Evolutionary conservation across 2,888 invertebrate genomes (phyloP).

Genomic region (Blera fallax): DNA sequence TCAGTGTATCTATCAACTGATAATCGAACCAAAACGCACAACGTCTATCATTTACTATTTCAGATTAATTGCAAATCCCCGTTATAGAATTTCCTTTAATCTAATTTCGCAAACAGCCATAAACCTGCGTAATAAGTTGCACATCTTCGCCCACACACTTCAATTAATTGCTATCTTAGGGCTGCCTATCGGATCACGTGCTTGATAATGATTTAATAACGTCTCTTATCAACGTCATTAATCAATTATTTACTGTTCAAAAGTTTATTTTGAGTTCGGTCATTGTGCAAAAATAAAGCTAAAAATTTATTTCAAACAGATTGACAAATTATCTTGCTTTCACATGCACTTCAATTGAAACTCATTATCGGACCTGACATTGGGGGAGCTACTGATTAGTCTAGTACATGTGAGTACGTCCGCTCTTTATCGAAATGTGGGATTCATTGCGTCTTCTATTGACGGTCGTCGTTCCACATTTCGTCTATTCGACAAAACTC

Average conservation of each 20-base stretch:
- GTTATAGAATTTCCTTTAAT: neutral
- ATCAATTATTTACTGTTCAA: conserved; percentile 15
- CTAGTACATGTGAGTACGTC: neutral
- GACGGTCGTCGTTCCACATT: neutral
- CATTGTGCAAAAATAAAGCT: conserved; percentile 26
- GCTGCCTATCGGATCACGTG: neutral
- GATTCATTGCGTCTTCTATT: neutral
- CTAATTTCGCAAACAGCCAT: neutral
- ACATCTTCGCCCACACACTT: neutral
- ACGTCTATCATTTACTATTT: no score
- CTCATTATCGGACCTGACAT: conserved; percentile 47
- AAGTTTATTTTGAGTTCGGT: conserved; percentile 7
- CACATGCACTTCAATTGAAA: conserved; percentile 66
- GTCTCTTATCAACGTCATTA: conserved; percentile 15
- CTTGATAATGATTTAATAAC: neutral
- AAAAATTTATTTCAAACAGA: conserved; percentile 35
- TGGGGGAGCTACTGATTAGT: conserved; percentile 42
- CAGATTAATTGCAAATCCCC: no score
- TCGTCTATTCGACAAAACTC: neutral
- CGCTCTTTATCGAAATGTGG: conserved; percentile 6
- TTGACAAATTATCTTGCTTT: conserved; percentile 62
- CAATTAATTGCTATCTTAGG: neutral
- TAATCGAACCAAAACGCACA: no score
- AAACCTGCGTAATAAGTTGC: neutral
- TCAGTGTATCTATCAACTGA: no score